Evolutionary conservation across 2,797 vertebrate genomes (phyloP), one percentile per base, ranked within the genome.

Genomic region (Sphaeramia orbicularis): DNA sequence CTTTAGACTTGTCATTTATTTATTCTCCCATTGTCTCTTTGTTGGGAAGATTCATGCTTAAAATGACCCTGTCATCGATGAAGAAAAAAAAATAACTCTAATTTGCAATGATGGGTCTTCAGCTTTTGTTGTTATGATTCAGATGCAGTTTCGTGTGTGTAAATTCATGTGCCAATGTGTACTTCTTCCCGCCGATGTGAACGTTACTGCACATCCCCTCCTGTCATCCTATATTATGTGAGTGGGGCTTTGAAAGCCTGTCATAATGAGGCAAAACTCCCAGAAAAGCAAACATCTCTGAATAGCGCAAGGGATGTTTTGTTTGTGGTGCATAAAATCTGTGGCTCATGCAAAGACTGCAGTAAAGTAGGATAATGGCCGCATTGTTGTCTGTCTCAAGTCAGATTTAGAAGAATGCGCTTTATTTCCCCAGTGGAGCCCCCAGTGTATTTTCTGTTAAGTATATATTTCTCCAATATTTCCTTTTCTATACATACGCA

Each of bases 181-280:
- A 61, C 36, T n/a, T 73, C 56, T 41, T 41, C 56, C 69, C 75
- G 60, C 49, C 47, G 47, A 32, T 36, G 7, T 51, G 68, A 61
- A 32, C 30, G 19, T 36, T 15, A 14, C 24, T 62, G 35, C 12
- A 45, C 52, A 79, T 55, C 71, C 60, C 40, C 18, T 54, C 47
- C 60, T 83, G 83, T 81, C 73, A 76, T 69, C 47, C 52, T 47
- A 10, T 62, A 71, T 84, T 81, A 78, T 58, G 56, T 83, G 56
- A 71, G 16, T 49, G 32, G 63, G 57, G 71, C 76, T 83, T 77
- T 81, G 65, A 84, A 81, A 52, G 71, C 44, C 57, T 76, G 64
- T 41, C 65, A 60, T 78, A 83, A 84, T 86, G 68, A 66, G 60
- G 60, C 63, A 72, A 68, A 74, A 27, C 53, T 65, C 59, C 43